Base-by-base conservation (phyloP, 2,888 invertebrate genomes). In the Dendrolimus houi region DNA sequence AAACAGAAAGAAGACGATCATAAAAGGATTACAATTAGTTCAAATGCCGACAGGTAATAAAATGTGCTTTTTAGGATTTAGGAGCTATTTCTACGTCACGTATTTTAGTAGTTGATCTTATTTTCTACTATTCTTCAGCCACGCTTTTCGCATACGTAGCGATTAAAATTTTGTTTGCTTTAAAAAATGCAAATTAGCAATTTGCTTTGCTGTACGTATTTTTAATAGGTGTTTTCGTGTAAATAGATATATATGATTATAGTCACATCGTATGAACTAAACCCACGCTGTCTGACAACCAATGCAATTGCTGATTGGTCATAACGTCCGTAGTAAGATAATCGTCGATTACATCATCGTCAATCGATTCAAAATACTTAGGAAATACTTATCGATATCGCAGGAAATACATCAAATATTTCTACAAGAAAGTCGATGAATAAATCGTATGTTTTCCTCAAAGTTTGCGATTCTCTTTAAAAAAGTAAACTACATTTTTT, bases 271-370 rank as follows among this genome's bases (percentile, higher is more conserved):
- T 47, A 47, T 41, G 29, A 29, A 29, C 29, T 29, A 29, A 58
- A 62, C 60, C 68, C 69, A 62, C 57, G 67, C 74, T 41, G 74
- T 72, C 71, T 74, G 68, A 67, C 64, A 63, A 58, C 41, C 58
- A 58, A 57, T 53, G 56, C 53, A 56, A 66, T 61, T 69, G 62
- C 59, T 64, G 63, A 69, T 63, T 63, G 60, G 60, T 10, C 47
- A 47, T 10, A 9, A 47, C 12, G 29, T 29, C 29, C 29, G 29
- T 47, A 47, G 42, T 47, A 52, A 57, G 60, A 56, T 55, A 42
- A 56, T 52, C 59, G 52, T 57, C 58, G 60, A 29, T 59, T 54
- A 62, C 52, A 41, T 41, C n/a, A 52, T n/a, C 47, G 40, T 54
- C 47, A 29, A 29, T 29, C 47, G 47, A 47, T 47, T 47, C 12